Conservation (phyloP, 2,888 invertebrate species). For the Drosophila kuntzei region DNA sequence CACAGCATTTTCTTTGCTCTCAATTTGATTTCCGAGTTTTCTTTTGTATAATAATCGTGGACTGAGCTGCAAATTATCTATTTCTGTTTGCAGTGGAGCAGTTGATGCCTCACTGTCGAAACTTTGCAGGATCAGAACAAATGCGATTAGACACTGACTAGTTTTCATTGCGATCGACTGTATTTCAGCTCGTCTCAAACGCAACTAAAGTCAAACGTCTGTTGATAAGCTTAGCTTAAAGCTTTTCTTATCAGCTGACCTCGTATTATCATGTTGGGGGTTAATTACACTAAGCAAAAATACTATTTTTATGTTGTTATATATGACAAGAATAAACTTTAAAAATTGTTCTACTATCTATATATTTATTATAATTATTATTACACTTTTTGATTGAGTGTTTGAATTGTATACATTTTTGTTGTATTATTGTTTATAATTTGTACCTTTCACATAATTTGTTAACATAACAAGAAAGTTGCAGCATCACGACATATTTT, state of each 20-base stretch:
- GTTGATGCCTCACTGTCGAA: neutral
- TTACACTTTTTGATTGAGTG: neutral
- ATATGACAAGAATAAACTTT: too few relatives aligned
- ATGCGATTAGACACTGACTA: neutral
- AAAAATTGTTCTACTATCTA: neutral
- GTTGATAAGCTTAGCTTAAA: conserved; percentile 9
- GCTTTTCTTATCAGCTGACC: conserved; percentile 5
- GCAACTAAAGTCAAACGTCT: conserved; percentile 2
- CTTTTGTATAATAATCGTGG: conserved; percentile 40
- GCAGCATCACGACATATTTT: conserved; percentile 43
- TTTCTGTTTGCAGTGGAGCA: neutral
- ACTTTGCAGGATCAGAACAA: conserved; percentile 11
- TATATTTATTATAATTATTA: neutral
- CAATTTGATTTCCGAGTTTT: neutral
- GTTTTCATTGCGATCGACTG: conserved; percentile 8
- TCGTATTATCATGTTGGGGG: neutral
- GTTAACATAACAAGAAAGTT: conserved; percentile 39
- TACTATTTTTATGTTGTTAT: neutral
- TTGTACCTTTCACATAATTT: conserved; percentile 25
- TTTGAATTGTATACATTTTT: conserved; percentile 1
- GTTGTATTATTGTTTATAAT: conserved; percentile 22
- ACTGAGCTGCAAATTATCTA: conserved; percentile 14
- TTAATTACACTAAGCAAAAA: conserved; percentile 1
- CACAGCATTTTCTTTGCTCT: fast-evolving
- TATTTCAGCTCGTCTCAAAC: neutral